Percentiles rank a stretch among this genome's conserved stretches.
phyloP scores from a whole-genome alignment of 2,888 invertebrate species.

The Amitus sp. region DNA sequence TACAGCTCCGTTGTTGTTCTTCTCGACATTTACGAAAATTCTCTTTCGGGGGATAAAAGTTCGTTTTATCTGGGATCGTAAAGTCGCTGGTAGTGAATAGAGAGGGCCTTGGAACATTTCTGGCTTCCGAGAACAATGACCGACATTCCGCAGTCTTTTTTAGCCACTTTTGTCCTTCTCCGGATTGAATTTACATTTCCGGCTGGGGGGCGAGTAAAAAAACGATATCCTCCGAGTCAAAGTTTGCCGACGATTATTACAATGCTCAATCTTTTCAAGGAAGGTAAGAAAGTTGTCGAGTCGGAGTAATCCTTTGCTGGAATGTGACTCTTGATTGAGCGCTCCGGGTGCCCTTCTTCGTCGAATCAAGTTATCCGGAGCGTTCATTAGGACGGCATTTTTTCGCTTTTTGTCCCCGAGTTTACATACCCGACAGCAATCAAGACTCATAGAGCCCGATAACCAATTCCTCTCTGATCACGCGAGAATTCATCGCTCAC shows the following conservation, averaged over 20 bases:
- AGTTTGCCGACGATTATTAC: neutral
- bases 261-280: conserved; percentile 6
- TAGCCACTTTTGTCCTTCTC: neutral
- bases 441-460: conserved; percentile 19
- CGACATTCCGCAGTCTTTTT: neutral
- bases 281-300: conserved; percentile 12
- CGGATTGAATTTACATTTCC: neutral
- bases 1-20: no score
- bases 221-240: neutral
- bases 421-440: conserved; percentile 17
- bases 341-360: conserved; percentile 20
- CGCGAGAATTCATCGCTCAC: conserved; percentile 19
- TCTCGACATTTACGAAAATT: no score
- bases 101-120: conserved; percentile 12
- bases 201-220: neutral
- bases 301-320: conserved; percentile 7
- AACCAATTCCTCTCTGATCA: conserved; percentile 25
- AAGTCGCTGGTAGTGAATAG: conserved; percentile 28
- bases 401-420: conserved; percentile 13
- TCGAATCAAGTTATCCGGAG: conserved; percentile 16
- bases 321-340: conserved; percentile 18
- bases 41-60: conserved; percentile 5
- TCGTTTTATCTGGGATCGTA: conserved; percentile 23
- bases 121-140: neutral
- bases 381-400: conserved; percentile 19